Conservation (phyloP, 2,888 invertebrate genomes). For the Hyposoter dolosus region DNA sequence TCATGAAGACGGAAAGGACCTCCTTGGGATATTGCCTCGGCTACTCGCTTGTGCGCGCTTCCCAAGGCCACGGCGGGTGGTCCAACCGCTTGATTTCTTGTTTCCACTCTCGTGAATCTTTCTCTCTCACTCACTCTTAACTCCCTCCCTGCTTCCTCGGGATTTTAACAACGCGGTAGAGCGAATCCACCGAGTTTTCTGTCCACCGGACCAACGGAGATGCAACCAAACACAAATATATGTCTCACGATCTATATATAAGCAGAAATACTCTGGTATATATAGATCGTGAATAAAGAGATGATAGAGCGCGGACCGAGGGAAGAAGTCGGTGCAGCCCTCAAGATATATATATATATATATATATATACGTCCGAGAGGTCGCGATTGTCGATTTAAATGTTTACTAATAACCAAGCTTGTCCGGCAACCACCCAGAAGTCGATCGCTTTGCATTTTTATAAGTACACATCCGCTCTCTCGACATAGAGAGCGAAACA, state of each 20-base stretch:
- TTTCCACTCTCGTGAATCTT: conserved; percentile 77
- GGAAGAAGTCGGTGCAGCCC: conserved; percentile 59
- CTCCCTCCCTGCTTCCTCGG: conserved; percentile 28
- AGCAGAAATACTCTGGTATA: not conserved
- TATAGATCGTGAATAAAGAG: conserved; percentile 63
- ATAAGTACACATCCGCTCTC: conserved; percentile 79
- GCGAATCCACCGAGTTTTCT: conserved; percentile 49
- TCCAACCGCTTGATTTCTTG: conserved; percentile 84
- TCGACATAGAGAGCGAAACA: conserved; percentile 42
- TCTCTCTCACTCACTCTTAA: conserved; percentile 26
- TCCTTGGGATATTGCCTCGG: conserved; percentile 81
- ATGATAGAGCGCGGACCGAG: conserved; percentile 60
- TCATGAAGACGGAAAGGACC: conserved; percentile 85
- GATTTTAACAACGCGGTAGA: conserved; percentile 54
- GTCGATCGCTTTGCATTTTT: conserved; percentile 84
- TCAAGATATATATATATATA: conserved; percentile 32
- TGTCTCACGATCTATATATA: not conserved
- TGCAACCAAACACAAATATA: conserved; percentile 42
- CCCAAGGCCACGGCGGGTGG: conserved; percentile 84
- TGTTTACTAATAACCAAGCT: conserved; percentile 85
- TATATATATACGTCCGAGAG: conserved; percentile 51
- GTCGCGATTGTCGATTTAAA: conserved; percentile 84
- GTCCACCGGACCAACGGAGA: conserved; percentile 54
- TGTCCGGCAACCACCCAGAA: conserved; percentile 85
- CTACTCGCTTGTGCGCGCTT: conserved; percentile 76